Percentiles rank a stretch among this genome's conserved stretches.
Evolutionary conservation across 2,797 vertebrate genomes (phyloP).

Genomic region (Alosa sapidissima): DNA sequence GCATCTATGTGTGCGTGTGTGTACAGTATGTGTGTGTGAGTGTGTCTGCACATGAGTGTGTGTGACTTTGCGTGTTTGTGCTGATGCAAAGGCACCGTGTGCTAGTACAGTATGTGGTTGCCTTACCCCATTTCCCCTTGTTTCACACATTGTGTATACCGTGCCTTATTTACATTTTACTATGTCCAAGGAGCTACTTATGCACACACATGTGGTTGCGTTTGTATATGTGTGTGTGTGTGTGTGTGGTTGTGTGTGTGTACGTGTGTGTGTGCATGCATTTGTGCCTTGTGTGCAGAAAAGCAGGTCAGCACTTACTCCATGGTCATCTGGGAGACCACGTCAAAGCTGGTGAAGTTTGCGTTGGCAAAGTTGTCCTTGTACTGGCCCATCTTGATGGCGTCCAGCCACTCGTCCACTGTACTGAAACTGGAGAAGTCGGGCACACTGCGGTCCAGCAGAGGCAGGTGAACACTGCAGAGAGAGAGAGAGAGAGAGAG

Average conservation of each 20-base stretch:
- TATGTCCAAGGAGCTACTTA: too few species aligned
- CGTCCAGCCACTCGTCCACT: constrained; percentile 95
- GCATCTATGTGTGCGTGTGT: not conserved
- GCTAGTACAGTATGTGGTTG: too few species aligned
- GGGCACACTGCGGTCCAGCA: constrained; percentile 88
- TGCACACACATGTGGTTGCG: too few species aligned
- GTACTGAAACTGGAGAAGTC: constrained; percentile 94
- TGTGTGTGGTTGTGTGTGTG: too few species aligned
- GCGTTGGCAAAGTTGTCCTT: constrained; percentile 91
- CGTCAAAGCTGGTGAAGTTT: constrained; percentile 86
- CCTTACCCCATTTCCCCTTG: too few species aligned
- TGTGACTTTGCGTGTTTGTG: not conserved
- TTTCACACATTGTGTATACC: too few species aligned
- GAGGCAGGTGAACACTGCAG: not conserved
- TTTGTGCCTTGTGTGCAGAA: too few species aligned
- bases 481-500: not conserved
- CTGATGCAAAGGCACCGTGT: not conserved
- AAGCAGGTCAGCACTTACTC: constrained; percentile 76
- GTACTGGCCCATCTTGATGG: constrained; percentile 98
- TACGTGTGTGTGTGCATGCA: too few species aligned
- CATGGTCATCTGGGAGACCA: constrained; percentile 94
- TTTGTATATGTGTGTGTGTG: too few species aligned
- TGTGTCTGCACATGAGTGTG: not conserved
- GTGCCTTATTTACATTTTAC: too few species aligned
- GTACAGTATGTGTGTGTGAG: not conserved